phyloP scores from a whole-genome alignment of 2,888 invertebrate genomes.

The Atrina japonica region DNA sequence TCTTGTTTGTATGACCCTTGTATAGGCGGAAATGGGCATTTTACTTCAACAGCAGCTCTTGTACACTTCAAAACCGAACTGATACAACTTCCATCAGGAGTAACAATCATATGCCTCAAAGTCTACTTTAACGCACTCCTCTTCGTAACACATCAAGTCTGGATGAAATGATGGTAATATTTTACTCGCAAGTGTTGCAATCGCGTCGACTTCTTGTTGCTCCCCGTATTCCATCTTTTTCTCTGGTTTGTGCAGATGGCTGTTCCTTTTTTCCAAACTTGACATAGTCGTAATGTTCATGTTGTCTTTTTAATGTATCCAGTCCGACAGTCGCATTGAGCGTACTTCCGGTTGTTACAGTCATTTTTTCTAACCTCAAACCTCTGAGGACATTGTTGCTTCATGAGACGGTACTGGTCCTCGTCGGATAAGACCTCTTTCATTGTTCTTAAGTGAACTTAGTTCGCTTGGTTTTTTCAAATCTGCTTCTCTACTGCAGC shows the following conservation, averaged over 20 bases:
- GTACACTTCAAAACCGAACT: not conserved
- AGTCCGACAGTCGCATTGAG: constrained; percentile 10
- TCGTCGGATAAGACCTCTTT: too few species aligned
- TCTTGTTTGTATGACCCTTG: constrained; percentile 32
- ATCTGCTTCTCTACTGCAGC: too few species aligned
- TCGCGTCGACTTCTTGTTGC: constrained; percentile 20
- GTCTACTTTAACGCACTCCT: constrained; percentile 1
- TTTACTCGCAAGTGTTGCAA: constrained; percentile 24
- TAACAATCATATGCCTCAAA: constrained; percentile 12
- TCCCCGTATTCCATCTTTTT: constrained; percentile 18
- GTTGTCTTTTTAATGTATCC: constrained; percentile 22
- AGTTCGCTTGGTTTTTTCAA: too few species aligned
- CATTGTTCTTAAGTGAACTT: too few species aligned
- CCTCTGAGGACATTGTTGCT: too few species aligned
- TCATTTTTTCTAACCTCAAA: too few species aligned
- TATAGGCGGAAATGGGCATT: constrained; percentile 48
- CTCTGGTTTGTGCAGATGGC: not conserved
- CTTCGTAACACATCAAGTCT: constrained; percentile 7
- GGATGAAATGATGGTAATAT: constrained; percentile 17
- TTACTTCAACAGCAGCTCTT: constrained; percentile 41
- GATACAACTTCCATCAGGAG: constrained; percentile 35
- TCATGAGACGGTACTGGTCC: too few species aligned
- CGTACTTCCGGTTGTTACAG: constrained; percentile 31
- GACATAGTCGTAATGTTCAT: constrained; percentile 26
- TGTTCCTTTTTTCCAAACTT: not conserved